Base-by-base conservation (phyloP, 1,140 invertebrate genomes). In the Arion vulgaris region DNA sequence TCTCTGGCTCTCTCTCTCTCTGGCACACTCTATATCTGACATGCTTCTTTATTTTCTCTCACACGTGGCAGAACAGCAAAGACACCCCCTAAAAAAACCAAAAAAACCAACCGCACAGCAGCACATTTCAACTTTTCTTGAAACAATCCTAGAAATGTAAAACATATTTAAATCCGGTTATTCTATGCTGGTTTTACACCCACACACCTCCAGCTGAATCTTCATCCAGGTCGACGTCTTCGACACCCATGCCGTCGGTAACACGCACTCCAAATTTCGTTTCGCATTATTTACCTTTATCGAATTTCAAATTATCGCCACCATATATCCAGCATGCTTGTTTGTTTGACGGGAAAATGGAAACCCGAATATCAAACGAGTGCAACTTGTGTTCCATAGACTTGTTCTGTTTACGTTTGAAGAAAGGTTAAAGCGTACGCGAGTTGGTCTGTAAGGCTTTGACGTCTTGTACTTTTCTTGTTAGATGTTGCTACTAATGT, bases 201-300 rank as follows among this genome's bases (percentile, higher is more conserved):
- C n/a, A n/a, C n/a, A n/a, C n/a, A n/a, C n/a, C n/a, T n/a, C n/a
- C n/a, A n/a, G n/a, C n/a, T n/a, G n/a, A n/a, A n/a, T n/a, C n/a
- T n/a, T n/a, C n/a, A n/a, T n/a, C n/a, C n/a, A n/a, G n/a, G n/a
- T n/a, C 15, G 15, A 45, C 41, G 41, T 15, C 41, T 45, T 45
- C 41, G 41, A 45, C 41, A 45, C 41, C 41, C 41, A 45, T 66
- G 62, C 62, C n/a, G n/a, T 2, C 11, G 28, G 62, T 28, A 66
- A 66, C 2, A 66, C 2, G 62, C 62, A 66, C 62, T 66, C 62
- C 62, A 32, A 66, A 32, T 66, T 66, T 66, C 62, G 62, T 66
- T 34, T 66, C 62, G 62, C 62, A 66, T 66, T 66, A 66, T 66
- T 66, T 66, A 66, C 62, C 62, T 66, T 66, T n/a, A 32, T 66